Evolutionary conservation across 2,888 invertebrate species (phyloP).

Genomic region (Archaeoteleia sp.): DNA sequence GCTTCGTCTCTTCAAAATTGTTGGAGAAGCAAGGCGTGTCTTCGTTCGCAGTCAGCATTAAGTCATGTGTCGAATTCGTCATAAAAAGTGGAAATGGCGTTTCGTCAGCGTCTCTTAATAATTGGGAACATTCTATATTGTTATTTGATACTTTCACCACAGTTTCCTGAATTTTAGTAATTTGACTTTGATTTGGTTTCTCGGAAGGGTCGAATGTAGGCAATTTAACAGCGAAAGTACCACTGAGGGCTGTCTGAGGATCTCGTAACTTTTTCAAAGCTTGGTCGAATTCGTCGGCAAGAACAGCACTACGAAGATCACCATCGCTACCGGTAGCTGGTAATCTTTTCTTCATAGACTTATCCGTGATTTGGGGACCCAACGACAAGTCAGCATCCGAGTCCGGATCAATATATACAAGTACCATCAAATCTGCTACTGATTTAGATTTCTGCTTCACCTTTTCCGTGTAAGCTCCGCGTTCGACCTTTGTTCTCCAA

Average conservation of each 20-base stretch:
- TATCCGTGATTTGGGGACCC: slow-evolving; percentile 69
- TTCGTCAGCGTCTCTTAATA: slow-evolving; percentile 13
- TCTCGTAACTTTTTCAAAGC: slow-evolving; percentile 75
- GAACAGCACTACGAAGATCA: slow-evolving; percentile 76
- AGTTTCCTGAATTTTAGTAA: background rate
- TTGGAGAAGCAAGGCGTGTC: slow-evolving; percentile 52
- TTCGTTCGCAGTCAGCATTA: background rate
- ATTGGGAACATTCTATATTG: too few species aligned
- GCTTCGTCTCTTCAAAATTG: slow-evolving; percentile 51
- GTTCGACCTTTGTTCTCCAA: slow-evolving; percentile 79
- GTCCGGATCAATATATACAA: slow-evolving; percentile 81
- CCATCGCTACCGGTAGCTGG: slow-evolving; percentile 78
- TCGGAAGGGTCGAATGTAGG: slow-evolving; percentile 56
- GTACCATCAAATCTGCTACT: slow-evolving; percentile 81
- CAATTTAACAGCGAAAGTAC: slow-evolving; percentile 28
- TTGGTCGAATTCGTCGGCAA: slow-evolving; percentile 77
- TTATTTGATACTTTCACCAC: slow-evolving; percentile 12
- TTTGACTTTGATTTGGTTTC: slow-evolving; percentile 56
- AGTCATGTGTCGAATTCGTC: slow-evolving; percentile 5
- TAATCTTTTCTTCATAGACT: slow-evolving; percentile 63
- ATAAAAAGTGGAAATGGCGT: slow-evolving; percentile 15
- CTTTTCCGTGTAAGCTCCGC: slow-evolving; percentile 79
- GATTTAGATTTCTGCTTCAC: slow-evolving; percentile 81
- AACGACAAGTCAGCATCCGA: slow-evolving; percentile 78
- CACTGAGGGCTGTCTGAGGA: slow-evolving; percentile 35